Evolutionary conservation across 2,113 vertebrate species (phyloP).

Genomic region (Helogale parvula): DNA sequence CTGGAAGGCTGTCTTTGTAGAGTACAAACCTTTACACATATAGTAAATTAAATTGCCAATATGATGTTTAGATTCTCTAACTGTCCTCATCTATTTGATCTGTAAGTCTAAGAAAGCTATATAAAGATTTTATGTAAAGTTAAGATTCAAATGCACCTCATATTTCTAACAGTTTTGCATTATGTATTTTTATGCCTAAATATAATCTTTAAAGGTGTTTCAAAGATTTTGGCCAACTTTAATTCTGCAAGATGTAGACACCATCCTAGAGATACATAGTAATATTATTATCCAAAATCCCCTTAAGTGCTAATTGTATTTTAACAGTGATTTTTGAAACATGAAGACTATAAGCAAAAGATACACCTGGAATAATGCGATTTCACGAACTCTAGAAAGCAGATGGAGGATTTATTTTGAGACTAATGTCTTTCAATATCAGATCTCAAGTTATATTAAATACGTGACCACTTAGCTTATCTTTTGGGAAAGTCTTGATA

Average conservation of each 20-base stretch:
- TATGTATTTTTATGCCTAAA: background rate
- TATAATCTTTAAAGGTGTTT: background rate
- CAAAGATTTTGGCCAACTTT: background rate
- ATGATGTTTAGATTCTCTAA: background rate
- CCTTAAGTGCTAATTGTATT: background rate
- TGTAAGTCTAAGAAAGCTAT: background rate
- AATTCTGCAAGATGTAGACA: background rate
- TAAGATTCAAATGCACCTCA: background rate
- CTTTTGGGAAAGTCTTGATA: conserved; percentile 22
- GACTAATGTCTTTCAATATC: conserved; percentile 7
- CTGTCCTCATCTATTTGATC: background rate
- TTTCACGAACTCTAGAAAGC: conserved; percentile 14
- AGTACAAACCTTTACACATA: background rate
- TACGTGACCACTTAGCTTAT: conserved; percentile 59
- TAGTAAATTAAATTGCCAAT: background rate
- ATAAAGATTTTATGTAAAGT: background rate
- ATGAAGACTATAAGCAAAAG: conserved; percentile 13
- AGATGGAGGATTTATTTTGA: conserved; percentile 55
- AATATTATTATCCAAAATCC: background rate
- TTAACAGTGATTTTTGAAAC: conserved; percentile 55
- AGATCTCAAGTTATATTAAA: conserved; percentile 64
- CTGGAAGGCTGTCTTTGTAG: background rate
- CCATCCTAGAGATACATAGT: background rate
- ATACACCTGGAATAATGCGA: conserved; percentile 40
- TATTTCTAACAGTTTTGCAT: background rate